Conservation (phyloP, 2,797 vertebrate species). For the Aldrovandia affinis region DNA sequence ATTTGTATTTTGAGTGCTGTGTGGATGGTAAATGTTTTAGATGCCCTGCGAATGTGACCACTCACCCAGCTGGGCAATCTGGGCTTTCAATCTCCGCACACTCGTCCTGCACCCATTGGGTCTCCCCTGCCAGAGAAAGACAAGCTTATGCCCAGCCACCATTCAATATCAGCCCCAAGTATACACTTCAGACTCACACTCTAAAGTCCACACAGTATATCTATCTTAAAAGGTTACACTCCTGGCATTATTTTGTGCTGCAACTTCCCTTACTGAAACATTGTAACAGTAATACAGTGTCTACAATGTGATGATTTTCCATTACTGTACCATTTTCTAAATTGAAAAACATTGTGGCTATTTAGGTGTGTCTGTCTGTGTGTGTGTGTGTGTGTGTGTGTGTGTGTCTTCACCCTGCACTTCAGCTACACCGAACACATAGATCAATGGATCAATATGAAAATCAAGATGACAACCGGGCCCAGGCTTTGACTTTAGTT, state of each 20-base stretch:
- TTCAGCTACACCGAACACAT: neutral
- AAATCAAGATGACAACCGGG: neutral
- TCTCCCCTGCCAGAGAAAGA: conserved; percentile 75
- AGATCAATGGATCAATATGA: neutral
- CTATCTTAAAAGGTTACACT: neutral
- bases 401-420: neutral
- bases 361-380: neutral
- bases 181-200: neutral
- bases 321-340: neutral
- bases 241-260: neutral
- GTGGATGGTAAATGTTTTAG: too few species aligned
- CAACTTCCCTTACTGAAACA: neutral
- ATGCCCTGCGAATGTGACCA: conserved; percentile 7
- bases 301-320: neutral
- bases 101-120: conserved; percentile 85
- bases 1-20: neutral
- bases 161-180: neutral
- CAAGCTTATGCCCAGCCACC: conserved; percentile 21
- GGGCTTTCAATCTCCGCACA: conserved; percentile 88
- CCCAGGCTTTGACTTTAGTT: neutral
- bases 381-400: neutral
- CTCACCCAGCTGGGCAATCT: conserved; percentile 93
- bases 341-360: neutral
- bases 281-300: neutral
- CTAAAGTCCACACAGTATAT: neutral